Conservation (phyloP, 1,140 invertebrate species). For the Heliconius eleuchia region DNA sequence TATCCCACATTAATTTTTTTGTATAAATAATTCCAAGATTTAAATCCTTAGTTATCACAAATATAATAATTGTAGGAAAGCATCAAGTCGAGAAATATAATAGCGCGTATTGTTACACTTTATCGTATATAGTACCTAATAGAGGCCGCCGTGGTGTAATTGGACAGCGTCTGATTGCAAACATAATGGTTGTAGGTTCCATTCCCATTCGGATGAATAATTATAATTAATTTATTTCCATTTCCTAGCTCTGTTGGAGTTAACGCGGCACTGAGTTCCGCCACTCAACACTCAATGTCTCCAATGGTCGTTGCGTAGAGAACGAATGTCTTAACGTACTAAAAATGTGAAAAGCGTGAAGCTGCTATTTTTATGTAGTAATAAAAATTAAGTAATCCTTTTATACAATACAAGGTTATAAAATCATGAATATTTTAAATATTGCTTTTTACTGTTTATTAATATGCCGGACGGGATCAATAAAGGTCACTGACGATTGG, state of each 20-base stretch:
- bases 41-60: neutral
- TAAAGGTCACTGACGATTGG: neutral
- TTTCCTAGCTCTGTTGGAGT: no score
- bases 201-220: no score
- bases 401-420: constrained; percentile 12
- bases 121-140: neutral
- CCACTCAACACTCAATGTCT: no score
- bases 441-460: neutral
- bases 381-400: constrained; percentile 4
- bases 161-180: no score
- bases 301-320: no score
- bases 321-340: no score
- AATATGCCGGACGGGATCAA: neutral
- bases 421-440: neutral
- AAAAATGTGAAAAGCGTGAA: no score
- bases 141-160: neutral
- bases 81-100: neutral
- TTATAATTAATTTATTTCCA: no score
- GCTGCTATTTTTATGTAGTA: neutral
- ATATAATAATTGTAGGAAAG: neutral
- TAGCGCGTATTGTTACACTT: neutral
- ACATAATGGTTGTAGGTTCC: no score
- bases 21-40: no score
- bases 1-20: no score
- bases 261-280: no score